phyloP scores from a whole-genome alignment of 2,888 invertebrate species.

The Troglohyphantes excavatus region DNA sequence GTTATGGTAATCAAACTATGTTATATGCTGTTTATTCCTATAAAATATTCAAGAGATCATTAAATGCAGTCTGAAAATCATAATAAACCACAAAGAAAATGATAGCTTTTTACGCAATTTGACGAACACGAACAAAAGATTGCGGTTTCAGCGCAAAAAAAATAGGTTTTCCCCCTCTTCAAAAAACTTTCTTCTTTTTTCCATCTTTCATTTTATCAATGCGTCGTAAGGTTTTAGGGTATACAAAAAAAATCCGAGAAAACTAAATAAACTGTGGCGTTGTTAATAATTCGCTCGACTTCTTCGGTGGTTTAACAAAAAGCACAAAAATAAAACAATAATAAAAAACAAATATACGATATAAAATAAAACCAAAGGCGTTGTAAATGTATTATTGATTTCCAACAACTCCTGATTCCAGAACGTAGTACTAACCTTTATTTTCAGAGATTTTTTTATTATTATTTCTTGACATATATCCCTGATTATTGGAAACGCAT shows the following conservation, averaged over 20 bases:
- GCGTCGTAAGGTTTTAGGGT: not conserved
- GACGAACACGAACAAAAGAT: constrained; percentile 28
- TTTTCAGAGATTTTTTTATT: constrained; percentile 33
- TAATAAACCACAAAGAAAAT: constrained; percentile 19
- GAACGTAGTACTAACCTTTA: constrained; percentile 42
- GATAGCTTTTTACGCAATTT: constrained; percentile 11
- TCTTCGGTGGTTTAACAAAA: constrained; percentile 43
- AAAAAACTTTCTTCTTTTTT: constrained; percentile 16
- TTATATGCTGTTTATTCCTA: not conserved
- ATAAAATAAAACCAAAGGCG: constrained; percentile 30
- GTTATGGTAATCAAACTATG: no score
- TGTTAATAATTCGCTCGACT: constrained; percentile 54
- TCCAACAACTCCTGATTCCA: constrained; percentile 44
- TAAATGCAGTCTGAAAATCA: not conserved
- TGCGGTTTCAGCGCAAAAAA: constrained; percentile 37
- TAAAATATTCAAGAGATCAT: not conserved
- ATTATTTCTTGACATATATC: not conserved
- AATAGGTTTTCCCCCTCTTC: constrained; percentile 9
- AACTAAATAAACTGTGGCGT: constrained; percentile 29
- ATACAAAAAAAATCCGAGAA: constrained; percentile 20
- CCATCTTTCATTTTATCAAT: constrained; percentile 44
- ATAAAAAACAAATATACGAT: constrained; percentile 24
- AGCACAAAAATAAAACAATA: constrained; percentile 22
- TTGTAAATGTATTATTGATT: constrained; percentile 49
- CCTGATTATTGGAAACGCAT: constrained; percentile 68